Evolutionary conservation across 2,113 vertebrate species (phyloP).

Genomic region (Podarcis raffonei): DNA sequence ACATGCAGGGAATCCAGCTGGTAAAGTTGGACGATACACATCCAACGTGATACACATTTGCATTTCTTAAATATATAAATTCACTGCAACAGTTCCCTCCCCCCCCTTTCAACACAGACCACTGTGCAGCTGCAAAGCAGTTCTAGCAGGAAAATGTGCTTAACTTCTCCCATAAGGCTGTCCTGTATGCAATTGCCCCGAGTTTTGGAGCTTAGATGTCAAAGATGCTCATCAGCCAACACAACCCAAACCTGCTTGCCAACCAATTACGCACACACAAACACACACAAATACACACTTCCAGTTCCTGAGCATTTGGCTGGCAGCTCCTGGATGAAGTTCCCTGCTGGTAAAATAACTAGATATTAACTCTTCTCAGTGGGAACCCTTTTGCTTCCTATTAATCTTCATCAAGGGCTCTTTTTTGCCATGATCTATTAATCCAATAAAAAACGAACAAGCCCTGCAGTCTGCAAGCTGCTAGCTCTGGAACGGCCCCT

Average conservation of each 20-base stretch:
- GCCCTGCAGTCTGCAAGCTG: conserved; percentile 36
- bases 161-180: not conserved
- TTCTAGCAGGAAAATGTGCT: not conserved
- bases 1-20: not conserved
- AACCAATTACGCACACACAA: not conserved
- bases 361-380: conserved; percentile 37
- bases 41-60: not conserved
- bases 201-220: not conserved
- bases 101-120: too few species aligned
- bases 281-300: not conserved
- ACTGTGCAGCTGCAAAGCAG: not conserved
- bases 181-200: too few species aligned
- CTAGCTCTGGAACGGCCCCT: not conserved
- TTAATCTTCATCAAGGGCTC: conserved; percentile 41
- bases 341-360: conserved; percentile 31
- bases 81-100: not conserved
- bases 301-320: conserved; percentile 43
- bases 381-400: conserved; percentile 29
- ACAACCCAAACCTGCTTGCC: not conserved
- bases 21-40: not conserved
- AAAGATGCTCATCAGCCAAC: conserved; percentile 11
- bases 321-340: conserved; percentile 44
- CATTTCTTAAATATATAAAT: not conserved
- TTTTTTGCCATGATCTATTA: conserved; percentile 55
- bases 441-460: not conserved